A percentile compares a stretch with the other conserved stretches of the same genome.
Conservation (phyloP, 2,888 invertebrate species). For the Andrena flavipes region DNA sequence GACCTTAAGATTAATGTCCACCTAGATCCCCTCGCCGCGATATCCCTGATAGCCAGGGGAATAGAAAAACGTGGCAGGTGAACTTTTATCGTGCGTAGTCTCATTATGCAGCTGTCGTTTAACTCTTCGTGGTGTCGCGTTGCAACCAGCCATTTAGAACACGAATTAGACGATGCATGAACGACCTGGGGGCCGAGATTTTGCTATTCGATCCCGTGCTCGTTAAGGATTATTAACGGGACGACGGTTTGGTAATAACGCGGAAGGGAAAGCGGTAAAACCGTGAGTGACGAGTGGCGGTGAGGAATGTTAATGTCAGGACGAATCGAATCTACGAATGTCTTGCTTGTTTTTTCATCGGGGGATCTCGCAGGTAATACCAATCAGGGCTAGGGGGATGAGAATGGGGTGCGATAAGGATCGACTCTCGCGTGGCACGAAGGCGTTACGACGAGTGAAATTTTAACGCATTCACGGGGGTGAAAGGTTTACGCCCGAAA, state of each 20-base stretch:
- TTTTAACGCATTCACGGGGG: conserved; percentile 31
- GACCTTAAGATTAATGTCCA: conserved; percentile 59
- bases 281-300: too few relatives aligned
- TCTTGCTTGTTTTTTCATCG: neutral
- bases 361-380: neutral
- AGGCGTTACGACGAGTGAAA: conserved; percentile 34
- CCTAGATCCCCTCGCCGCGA: conserved; percentile 33
- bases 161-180: neutral
- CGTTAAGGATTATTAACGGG: neutral
- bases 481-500: conserved; percentile 36
- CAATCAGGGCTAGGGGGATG: neutral
- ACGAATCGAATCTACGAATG: too few relatives aligned
- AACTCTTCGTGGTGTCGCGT: conserved; percentile 32
- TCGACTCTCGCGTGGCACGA: conserved; percentile 15
- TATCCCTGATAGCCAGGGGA: conserved; percentile 42
- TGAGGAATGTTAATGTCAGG: too few relatives aligned
- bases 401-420: conserved; percentile 18
- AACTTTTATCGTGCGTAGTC: conserved; percentile 33
- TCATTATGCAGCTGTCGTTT: conserved; percentile 11
- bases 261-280: too few relatives aligned
- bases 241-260: too few relatives aligned
- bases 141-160: conserved; percentile 25
- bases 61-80: conserved; percentile 48
- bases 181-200: neutral
- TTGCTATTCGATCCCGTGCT: conserved; percentile 2